Evolutionary conservation across 2,113 vertebrate genomes (phyloP), one percentile per base, ranked within the genome.

Genomic region (Hypocryptadius cinnamomeus): DNA sequence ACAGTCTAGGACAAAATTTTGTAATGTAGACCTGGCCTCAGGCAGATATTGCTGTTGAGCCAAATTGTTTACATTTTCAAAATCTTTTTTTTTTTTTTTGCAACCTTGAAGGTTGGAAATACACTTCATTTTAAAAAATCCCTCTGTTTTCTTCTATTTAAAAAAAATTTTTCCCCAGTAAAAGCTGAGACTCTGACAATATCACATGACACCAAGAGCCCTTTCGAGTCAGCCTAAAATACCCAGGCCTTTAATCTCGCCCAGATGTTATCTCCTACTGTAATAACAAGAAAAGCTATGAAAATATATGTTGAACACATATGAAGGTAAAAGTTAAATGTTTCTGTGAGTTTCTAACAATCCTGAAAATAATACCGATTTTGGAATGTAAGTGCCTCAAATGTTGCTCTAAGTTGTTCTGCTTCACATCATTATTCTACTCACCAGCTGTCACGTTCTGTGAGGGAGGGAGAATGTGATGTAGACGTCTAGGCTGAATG

Each of bases 181-280:
- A 70, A 91, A 91, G 19, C 51, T 66, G 48, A 23, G 33, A 79
- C 17, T 76, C 61, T 50, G 71, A 25, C 50, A 79, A 44, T 56
- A 85, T 56, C 79, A 66, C n/a, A 57, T 33, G 50, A 90, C 51
- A 92, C 54, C 59, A 77, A 42, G 30, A 93, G 39, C 44, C 54
- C 56, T 44, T 72, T 40, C 79, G 21, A 76, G 13, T 44, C 22
- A 91, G 50, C 24, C 59, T 65, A 28, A 56, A 73, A 44, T 30
- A 50, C 59, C 17, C 6, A 0, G 50, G 70, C 63, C 74, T 79
- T 88, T 87, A 77, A 91, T 87, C 50, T 80, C 31, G 31, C n/a
- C 48, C 79, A 73, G 92, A 90, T 94, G 72, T 86, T 84, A 74
- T 73, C 57, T 92, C 83, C 72, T 93, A 74, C 65, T 68, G 57